phyloP scores from a whole-genome alignment of 2,888 invertebrate species.

The Druceiella hillmani region DNA sequence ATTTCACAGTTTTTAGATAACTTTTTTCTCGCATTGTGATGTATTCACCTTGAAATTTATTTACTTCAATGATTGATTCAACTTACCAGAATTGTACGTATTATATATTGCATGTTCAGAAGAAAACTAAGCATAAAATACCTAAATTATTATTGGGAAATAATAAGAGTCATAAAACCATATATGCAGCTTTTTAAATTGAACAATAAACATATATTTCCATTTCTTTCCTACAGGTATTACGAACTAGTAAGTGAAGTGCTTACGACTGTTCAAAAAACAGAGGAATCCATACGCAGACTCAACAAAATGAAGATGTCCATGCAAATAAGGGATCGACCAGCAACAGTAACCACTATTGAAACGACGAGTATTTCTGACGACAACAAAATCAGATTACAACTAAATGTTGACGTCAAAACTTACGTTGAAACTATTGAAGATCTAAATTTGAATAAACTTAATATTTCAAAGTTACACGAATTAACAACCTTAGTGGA shows the following conservation, averaged over 20 bases:
- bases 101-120: no score
- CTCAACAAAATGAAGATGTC: no score
- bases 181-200: no score
- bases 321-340: conserved; percentile 68
- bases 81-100: no score
- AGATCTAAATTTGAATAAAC: conserved; percentile 48
- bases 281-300: conserved; percentile 88
- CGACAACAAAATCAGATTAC: conserved; percentile 91
- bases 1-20: no score
- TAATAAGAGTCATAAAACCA: no score
- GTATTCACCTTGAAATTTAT: no score
- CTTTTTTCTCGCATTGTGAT: no score
- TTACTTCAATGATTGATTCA: no score
- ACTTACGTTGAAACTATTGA: conserved; percentile 62
- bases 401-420: conserved; percentile 80
- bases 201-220: not conserved
- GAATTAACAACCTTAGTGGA: conserved; percentile 59
- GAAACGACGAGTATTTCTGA: conserved; percentile 66
- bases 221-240: conserved; percentile 45
- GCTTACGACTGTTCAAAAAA: conserved; percentile 87
- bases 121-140: no score
- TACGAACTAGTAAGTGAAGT: conserved; percentile 77
- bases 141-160: no score
- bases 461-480: conserved; percentile 53
- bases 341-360: conserved; percentile 33